phyloP scores from a whole-genome alignment of 2,113 vertebrate genomes.

The Notarius lentiginosus region DNA sequence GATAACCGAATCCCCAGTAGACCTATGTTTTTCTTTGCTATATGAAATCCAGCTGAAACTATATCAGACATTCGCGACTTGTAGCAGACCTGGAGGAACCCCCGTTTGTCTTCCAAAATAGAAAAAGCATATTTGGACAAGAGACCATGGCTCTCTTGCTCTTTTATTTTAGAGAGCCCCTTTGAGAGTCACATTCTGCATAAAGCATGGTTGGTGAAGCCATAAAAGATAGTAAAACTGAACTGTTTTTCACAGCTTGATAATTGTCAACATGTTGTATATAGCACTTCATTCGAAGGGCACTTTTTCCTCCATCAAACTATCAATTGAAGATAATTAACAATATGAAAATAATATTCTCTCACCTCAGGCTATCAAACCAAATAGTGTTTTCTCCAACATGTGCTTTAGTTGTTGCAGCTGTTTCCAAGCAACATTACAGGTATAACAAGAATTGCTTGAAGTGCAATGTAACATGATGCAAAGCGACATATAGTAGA shows the following conservation, averaged over 20 bases:
- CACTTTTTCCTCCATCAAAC: not conserved
- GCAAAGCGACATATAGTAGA: not conserved
- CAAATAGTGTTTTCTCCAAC: not conserved
- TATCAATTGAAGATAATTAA: slow-evolving; percentile 3
- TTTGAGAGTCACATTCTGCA: not conserved
- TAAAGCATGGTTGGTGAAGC: not conserved
- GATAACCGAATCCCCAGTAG: slow-evolving; percentile 25
- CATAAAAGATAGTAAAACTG: not conserved
- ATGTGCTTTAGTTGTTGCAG: not conserved
- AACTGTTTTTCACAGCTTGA: not conserved
- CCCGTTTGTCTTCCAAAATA: slow-evolving; percentile 15
- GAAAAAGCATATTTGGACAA: not conserved
- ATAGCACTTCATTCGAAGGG: not conserved
- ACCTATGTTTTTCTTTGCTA: slow-evolving; percentile 37
- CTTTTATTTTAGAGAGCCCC: not conserved
- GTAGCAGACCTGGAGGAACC: slow-evolving; percentile 34
- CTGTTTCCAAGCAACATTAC: not conserved
- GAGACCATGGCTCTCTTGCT: not conserved
- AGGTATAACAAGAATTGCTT: not conserved
- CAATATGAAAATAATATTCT: not conserved
- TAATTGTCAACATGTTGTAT: not conserved
- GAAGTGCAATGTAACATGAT: not conserved
- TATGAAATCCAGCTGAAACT: slow-evolving; percentile 31
- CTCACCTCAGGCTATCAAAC: no score
- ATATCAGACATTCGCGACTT: slow-evolving; percentile 29